phyloP scores from a whole-genome alignment of 2,113 vertebrate genomes.

The Paramormyrops kingsleyae region DNA sequence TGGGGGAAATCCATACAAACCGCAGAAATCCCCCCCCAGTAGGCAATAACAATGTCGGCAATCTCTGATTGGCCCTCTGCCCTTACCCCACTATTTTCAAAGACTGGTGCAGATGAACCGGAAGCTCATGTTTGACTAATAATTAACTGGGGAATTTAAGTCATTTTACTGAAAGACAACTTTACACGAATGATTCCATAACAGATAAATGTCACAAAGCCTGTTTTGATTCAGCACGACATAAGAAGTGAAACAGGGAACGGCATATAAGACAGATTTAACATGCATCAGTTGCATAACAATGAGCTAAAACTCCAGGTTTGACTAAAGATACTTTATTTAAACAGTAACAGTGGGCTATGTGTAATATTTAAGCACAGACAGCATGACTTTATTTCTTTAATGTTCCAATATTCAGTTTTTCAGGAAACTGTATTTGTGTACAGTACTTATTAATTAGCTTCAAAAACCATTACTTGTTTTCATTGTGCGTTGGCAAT shows the following conservation, averaged over 20 bases:
- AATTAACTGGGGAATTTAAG: neutral
- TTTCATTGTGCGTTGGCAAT: neutral
- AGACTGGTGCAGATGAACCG: neutral
- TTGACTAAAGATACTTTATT: neutral
- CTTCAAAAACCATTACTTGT: neutral
- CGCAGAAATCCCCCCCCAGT: neutral
- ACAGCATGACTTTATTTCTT: neutral
- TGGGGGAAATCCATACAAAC: neutral
- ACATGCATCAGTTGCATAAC: neutral
- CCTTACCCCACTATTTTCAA: neutral
- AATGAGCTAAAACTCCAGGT: neutral
- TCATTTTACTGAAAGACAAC: neutral
- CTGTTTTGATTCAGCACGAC: neutral
- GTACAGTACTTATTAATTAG: neutral
- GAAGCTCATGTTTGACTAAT: neutral
- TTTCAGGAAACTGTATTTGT: neutral
- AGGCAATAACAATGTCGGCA: neutral
- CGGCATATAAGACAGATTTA: neutral
- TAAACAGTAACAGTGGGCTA: neutral
- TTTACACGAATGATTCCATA: neutral
- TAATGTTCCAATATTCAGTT: neutral
- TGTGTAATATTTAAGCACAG: neutral
- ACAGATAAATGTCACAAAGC: neutral
- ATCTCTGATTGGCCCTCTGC: neutral
- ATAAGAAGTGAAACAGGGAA: neutral